Evolutionary conservation across 1,140 invertebrate genomes (phyloP).

Genomic region (Drosophila willistoni): DNA sequence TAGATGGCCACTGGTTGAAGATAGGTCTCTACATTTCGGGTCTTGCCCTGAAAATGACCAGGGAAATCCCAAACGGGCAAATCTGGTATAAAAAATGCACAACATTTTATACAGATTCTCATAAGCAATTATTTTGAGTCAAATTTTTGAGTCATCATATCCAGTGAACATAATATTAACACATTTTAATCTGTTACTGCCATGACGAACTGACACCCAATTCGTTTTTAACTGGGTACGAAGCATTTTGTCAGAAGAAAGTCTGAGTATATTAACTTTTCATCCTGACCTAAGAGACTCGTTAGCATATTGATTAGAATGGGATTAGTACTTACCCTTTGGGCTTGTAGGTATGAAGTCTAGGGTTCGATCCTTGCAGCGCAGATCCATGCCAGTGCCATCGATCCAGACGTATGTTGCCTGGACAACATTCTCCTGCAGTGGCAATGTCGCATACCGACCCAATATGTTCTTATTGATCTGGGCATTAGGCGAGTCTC

Average conservation of each 20-base stretch:
- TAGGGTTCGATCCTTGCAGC: slow-evolving; percentile 92
- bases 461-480: slow-evolving; percentile 88
- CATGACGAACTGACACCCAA: too few species aligned
- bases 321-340: slow-evolving; percentile 84
- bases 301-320: too few species aligned
- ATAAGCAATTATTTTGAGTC: too few species aligned
- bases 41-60: slow-evolving; percentile 92
- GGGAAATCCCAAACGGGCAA: slow-evolving; percentile 98
- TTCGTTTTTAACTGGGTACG: too few species aligned
- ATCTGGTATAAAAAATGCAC: slow-evolving; percentile 84
- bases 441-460: slow-evolving; percentile 88
- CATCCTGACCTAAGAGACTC: too few species aligned
- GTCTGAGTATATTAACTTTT: too few species aligned
- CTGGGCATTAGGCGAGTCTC: slow-evolving; percentile 84
- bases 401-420: slow-evolving; percentile 96
- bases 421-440: slow-evolving; percentile 88
- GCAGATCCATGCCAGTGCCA: slow-evolving; percentile 91
- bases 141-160: too few species aligned
- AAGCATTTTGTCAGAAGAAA: too few species aligned
- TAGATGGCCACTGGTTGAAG: slow-evolving; percentile 95
- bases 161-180: too few species aligned
- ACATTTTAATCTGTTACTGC: too few species aligned
- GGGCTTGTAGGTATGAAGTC: slow-evolving; percentile 87
- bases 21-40: slow-evolving; percentile 94
- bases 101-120: too few species aligned